These are phyloP conservation scores for Saccopteryx bilineata DNA, from an alignment of 2,113 vertebrate genomes.

Conservation along the genomic window DNA sequence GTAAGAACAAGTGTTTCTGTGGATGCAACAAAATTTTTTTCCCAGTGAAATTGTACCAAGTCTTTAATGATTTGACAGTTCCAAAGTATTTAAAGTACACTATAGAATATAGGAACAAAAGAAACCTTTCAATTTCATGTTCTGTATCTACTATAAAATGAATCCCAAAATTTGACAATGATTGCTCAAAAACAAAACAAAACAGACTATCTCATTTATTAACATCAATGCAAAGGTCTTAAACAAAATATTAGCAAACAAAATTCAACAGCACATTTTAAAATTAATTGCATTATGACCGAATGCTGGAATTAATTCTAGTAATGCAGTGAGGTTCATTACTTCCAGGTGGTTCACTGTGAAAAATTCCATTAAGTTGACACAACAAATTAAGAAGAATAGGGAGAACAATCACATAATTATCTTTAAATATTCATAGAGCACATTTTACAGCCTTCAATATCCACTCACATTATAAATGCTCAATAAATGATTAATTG, in stretches of 20 bases:
- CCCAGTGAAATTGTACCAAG: background rate
- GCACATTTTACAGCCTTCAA: background rate
- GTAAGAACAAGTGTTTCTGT: too few species aligned
- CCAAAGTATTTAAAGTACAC: background rate
- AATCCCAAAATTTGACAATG: background rate
- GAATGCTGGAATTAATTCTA: background rate
- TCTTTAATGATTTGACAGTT: background rate
- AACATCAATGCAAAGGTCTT: background rate
- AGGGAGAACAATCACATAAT: background rate
- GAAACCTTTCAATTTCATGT: background rate
- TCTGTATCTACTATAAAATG: background rate
- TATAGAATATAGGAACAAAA: slow-evolving; percentile 1
- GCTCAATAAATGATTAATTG: background rate
- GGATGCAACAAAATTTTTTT: too few species aligned
- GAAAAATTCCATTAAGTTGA: background rate
- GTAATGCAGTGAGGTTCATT: background rate
- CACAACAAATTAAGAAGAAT: background rate
- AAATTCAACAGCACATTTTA: background rate
- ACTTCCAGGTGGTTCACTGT: background rate
- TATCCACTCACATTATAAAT: background rate
- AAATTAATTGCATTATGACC: background rate
- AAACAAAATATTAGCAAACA: background rate
- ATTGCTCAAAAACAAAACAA: background rate
- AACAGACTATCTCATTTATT: background rate
- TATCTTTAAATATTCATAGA: background rate